These are phyloP conservation scores for Medauroidea extradentata DNA, from an alignment of 1,140 invertebrate species.

Conservation along the genomic window DNA sequence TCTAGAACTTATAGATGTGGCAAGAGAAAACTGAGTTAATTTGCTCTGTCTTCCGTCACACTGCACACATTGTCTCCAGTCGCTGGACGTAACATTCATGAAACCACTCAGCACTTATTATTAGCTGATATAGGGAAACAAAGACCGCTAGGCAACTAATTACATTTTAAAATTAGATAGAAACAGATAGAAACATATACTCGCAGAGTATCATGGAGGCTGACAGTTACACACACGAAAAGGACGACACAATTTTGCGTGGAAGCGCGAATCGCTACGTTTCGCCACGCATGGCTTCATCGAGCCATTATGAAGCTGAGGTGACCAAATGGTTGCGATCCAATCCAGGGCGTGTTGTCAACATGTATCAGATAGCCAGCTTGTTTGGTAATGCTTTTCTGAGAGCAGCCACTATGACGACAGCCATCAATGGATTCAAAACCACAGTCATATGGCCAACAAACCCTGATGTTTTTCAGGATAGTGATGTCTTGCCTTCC, in stretches of 20 bases:
- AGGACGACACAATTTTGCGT: too few relatives aligned
- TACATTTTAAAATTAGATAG: too few relatives aligned
- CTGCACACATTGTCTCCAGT: not conserved
- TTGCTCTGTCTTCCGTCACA: constrained; percentile 2
- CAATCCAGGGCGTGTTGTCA: constrained; percentile 31
- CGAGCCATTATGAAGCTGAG: constrained; percentile 30
- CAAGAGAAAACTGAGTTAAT: not conserved
- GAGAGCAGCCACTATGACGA: constrained; percentile 30
- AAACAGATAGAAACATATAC: too few relatives aligned
- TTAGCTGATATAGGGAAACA: too few relatives aligned
- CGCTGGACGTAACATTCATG: not conserved
- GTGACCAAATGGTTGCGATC: constrained; percentile 30
- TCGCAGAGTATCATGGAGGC: too few relatives aligned
- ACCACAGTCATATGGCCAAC: constrained; percentile 7
- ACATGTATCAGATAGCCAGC: constrained; percentile 20
- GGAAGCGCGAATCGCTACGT: too few relatives aligned
- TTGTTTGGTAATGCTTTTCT: constrained; percentile 32
- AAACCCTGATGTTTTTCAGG: not conserved
- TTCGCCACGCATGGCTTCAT: too few relatives aligned
- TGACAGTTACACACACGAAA: too few relatives aligned
- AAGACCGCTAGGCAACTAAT: too few relatives aligned
- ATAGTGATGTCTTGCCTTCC: not conserved
- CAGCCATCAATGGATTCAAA: constrained; percentile 33
- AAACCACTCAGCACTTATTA: constrained; percentile 7
- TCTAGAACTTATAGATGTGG: not conserved